Conservation (phyloP, 2,888 invertebrate genomes). For the Orchesella flavescens region DNA sequence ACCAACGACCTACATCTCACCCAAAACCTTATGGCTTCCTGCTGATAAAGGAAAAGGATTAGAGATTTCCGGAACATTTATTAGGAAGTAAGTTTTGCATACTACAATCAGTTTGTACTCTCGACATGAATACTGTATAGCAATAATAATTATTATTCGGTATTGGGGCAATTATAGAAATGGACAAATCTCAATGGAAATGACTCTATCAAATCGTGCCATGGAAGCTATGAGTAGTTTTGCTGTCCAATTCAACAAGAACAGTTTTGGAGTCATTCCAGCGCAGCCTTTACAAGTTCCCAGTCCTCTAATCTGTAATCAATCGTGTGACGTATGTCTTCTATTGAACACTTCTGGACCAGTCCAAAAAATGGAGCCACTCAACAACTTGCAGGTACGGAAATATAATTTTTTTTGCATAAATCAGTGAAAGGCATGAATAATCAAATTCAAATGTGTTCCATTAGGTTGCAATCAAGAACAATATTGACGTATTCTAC, state of each 20-base stretch:
- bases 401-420: not conserved
- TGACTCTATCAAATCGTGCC: conserved; percentile 96
- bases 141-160: not conserved
- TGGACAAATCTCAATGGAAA: conserved; percentile 93
- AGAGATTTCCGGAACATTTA: conserved; percentile 96
- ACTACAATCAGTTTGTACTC: not conserved
- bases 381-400: conserved; percentile 91
- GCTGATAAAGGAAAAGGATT: conserved; percentile 95
- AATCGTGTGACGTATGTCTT: conserved; percentile 85
- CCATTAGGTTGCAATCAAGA: conserved; percentile 92
- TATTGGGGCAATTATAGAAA: conserved; percentile 76
- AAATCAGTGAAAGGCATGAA: not conserved
- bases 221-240: conserved; percentile 98
- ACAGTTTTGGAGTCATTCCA: conserved; percentile 96
- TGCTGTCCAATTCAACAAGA: conserved; percentile 98
- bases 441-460: too few relatives aligned
- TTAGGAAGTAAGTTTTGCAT: conserved; percentile 76
- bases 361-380: conserved; percentile 97
- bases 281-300: conserved; percentile 87
- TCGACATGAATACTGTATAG: too few relatives aligned
- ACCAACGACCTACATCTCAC: conserved; percentile 83
- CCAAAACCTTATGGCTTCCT: conserved; percentile 95
- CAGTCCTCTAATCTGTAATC: conserved; percentile 86
- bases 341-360: conserved; percentile 89
- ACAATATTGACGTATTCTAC: conserved; percentile 98